Conservation (phyloP, 2,888 invertebrate species). For the Podabrus alpinus region DNA sequence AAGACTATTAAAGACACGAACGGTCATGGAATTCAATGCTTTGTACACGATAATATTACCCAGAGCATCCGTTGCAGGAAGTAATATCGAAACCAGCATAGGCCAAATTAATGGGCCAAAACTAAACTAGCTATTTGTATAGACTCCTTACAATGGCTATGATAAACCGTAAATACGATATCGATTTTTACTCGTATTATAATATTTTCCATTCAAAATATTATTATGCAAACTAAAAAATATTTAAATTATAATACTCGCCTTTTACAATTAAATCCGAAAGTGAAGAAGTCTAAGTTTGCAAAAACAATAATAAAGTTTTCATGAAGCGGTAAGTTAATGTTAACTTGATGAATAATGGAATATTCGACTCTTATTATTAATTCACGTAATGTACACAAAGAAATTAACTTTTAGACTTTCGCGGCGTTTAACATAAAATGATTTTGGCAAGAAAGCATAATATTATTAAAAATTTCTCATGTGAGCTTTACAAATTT, state of each 20-base stretch:
- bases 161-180: background rate
- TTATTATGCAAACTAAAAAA: background rate
- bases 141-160: background rate
- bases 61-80: slow-evolving; percentile 40
- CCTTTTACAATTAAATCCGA: background rate
- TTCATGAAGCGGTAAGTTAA: slow-evolving; percentile 18
- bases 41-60: slow-evolving; percentile 44
- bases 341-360: slow-evolving; percentile 36
- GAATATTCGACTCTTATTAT: slow-evolving; percentile 34
- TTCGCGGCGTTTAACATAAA: slow-evolving; percentile 30
- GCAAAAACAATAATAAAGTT: slow-evolving; percentile 24
- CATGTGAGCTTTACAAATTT: slow-evolving; percentile 34
- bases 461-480: slow-evolving; percentile 37
- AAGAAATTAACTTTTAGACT: slow-evolving; percentile 39
- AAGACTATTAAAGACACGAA: slow-evolving; percentile 50
- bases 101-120: slow-evolving; percentile 39
- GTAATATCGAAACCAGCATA: slow-evolving; percentile 28
- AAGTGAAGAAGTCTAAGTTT: background rate
- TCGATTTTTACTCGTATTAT: no score
- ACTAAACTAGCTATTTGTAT: slow-evolving; percentile 40
- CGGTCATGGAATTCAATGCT: slow-evolving; percentile 51
- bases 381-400: slow-evolving; percentile 32
- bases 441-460: slow-evolving; percentile 26
- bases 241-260: background rate
- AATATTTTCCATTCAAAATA: background rate